A percentile compares a stretch with the other conserved stretches of the same genome.
These are phyloP conservation scores for Sclerurus mexicanus DNA, from an alignment of 2,113 vertebrate species.

Conservation along the genomic window DNA sequence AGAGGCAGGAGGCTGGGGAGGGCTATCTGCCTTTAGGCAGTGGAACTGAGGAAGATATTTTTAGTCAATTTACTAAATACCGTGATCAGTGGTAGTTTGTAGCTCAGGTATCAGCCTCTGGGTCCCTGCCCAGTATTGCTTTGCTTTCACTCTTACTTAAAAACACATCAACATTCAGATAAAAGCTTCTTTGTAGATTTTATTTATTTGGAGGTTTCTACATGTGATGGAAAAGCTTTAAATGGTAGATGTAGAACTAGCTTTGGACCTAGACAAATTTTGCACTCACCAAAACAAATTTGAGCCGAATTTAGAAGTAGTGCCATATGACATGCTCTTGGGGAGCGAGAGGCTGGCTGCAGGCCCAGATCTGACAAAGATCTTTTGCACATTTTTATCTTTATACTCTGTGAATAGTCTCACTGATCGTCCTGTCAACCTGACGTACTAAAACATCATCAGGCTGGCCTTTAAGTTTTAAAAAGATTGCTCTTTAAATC, in stretches of 20 bases:
- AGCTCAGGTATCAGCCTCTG: background rate
- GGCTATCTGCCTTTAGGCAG: background rate
- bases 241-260: background rate
- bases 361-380: conserved; percentile 42
- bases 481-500: background rate
- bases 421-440: conserved; percentile 9
- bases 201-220: background rate
- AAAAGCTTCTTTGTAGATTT: background rate
- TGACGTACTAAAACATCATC: conserved; percentile 11
- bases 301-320: conserved; percentile 35
- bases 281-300: conserved; percentile 22
- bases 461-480: background rate
- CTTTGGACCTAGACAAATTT: background rate
- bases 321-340: conserved; percentile 13
- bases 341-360: conserved; percentile 1
- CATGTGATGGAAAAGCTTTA: background rate
- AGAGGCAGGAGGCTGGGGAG: background rate
- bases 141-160: background rate
- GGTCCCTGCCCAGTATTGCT: background rate
- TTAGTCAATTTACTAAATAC: background rate
- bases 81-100: background rate
- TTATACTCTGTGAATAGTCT: conserved; percentile 24
- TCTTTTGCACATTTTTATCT: conserved; percentile 51
- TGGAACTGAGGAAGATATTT: background rate
- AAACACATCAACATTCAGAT: background rate